Evolutionary conservation across 2,113 vertebrate species (phyloP).

Genomic region (Amazona guildingii): DNA sequence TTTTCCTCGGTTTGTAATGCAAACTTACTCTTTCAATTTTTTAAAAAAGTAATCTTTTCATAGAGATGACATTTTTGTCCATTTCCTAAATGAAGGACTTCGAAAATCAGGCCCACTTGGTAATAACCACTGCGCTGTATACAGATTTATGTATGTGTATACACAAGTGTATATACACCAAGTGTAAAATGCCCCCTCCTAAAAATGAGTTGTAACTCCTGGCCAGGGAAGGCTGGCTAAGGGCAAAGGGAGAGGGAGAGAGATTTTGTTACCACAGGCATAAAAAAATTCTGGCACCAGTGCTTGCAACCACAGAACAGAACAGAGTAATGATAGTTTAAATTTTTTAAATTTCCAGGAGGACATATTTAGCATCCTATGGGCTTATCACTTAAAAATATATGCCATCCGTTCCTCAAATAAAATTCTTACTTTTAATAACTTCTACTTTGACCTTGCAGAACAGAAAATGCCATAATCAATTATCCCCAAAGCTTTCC

Average conservation of each 20-base stretch:
- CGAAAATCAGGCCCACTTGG: neutral
- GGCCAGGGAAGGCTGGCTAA: neutral
- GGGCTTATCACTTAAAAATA: conserved; percentile 55
- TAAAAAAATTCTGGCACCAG: conserved; percentile 48
- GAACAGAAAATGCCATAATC: neutral
- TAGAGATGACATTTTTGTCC: neutral
- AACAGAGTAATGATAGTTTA: conserved; percentile 32
- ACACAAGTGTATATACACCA: neutral
- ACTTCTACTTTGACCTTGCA: conserved; percentile 44
- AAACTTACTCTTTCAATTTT: neutral
- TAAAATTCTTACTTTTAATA: conserved; percentile 53
- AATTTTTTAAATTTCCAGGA: conserved; percentile 54
- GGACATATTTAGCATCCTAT: conserved; percentile 48
- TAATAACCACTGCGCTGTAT: neutral
- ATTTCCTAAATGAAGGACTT: neutral
- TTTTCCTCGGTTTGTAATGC: neutral
- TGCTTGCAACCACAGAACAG: neutral
- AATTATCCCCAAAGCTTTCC: neutral
- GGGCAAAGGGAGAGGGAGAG: conserved; percentile 26
- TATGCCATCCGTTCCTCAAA: conserved; percentile 24
- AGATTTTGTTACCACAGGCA: conserved; percentile 54
- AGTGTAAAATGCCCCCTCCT: neutral
- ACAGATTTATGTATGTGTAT: neutral
- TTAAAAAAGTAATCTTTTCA: neutral
- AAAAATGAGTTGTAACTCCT: conserved; percentile 22